Base-by-base conservation (phyloP, 2,113 vertebrate genomes). In the Cyrtonyx montezumae region DNA sequence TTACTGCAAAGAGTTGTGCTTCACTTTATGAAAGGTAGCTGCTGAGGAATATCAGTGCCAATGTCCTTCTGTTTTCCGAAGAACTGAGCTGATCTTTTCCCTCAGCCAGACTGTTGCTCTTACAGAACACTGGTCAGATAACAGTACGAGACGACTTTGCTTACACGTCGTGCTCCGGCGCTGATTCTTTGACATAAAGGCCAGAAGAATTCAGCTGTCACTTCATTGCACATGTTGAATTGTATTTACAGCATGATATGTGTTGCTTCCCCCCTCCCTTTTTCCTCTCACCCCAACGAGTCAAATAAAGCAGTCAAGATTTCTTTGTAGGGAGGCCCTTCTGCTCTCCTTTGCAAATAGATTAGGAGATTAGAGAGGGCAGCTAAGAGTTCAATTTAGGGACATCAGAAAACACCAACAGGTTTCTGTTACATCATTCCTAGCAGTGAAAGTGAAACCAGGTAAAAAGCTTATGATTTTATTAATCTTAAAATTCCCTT, bases 171-270 rank as follows among this genome's bases (percentile, higher is more conserved):
- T 28, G 77, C 55, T 25, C 32, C 76, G 91, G 46, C 37, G 16
- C n/a, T 45, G 68, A 74, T 45, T 79, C 89, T 79, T 79, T 77
- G 75, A 92, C 78, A 85, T 37, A 75, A 79, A 84, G 67, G 79
- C 68, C 49, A 56, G 84, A 84, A 79, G 89, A 84, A 87, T 83
- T 93, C 84, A 65, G 37, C 58, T 91, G 59, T 87, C 84, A 93
- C 87, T 91, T 92, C 89, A 70, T 22, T 93, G 91, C 92, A 93
- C 59, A 63, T 15, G 32, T 89, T 85, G 89, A 85, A 92, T 80
- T 70, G 81, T 79, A 70, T 83, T 77, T 79, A 61, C 49, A 94
- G 76, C 68, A 63, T 45, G 63, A 65, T 62, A 46, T 4, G 67
- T 63, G 62, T 34, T 91, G 19, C 53, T 23, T 26, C 7, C 12